Conservation (phyloP, 2,888 invertebrate species). For the Polydrusus cervinus region DNA sequence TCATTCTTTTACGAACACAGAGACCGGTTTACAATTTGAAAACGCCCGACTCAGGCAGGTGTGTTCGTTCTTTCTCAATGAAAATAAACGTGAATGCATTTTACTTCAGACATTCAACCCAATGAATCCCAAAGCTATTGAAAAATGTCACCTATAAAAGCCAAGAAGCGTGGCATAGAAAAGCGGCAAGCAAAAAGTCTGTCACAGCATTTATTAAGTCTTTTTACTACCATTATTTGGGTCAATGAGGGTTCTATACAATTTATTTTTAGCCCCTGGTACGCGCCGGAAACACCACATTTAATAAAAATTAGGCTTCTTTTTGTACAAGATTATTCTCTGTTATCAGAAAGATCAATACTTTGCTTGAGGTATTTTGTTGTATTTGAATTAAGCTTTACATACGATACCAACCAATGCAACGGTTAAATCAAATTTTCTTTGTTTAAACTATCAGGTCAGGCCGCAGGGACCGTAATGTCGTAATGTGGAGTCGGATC, state of each 20-base stretch:
- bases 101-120: constrained; percentile 29
- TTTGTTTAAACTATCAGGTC: no score
- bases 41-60: constrained; percentile 30
- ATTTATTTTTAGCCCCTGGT: neutral
- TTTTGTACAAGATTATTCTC: neutral
- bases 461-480: no score
- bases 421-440: no score
- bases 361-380: neutral
- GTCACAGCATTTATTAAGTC: constrained; percentile 33
- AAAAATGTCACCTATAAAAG: constrained; percentile 17
- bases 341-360: neutral
- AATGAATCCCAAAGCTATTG: constrained; percentile 22
- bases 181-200: constrained; percentile 26
- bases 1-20: constrained; percentile 10
- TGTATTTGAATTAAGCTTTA: neutral
- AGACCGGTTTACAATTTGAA: constrained; percentile 22
- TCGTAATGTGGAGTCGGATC: no score
- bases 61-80: constrained; percentile 35
- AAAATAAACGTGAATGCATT: constrained; percentile 24
- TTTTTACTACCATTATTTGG: constrained; percentile 33
- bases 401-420: no score
- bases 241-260: constrained; percentile 32
- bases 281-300: constrained; percentile 27
- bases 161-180: constrained; percentile 36
- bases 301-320: constrained; percentile 19